Conservation (phyloP, 2,113 vertebrate genomes). For the Bujurquina vittata region DNA sequence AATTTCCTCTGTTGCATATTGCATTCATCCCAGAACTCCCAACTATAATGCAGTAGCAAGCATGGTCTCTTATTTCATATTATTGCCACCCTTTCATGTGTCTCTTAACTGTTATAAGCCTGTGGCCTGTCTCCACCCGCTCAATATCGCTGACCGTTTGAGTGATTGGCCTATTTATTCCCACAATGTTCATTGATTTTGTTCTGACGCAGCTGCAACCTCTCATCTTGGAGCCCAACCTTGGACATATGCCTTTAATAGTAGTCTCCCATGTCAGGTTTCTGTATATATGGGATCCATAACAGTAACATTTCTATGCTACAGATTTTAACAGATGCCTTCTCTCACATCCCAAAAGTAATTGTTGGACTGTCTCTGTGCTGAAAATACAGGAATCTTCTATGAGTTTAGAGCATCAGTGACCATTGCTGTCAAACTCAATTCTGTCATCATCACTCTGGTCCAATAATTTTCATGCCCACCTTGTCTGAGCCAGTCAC, state of each 20-base stretch:
- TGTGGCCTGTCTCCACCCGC: slow-evolving; percentile 46
- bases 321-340: slow-evolving; percentile 26
- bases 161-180: slow-evolving; percentile 70
- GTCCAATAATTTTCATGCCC: neutral
- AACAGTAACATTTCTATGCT: slow-evolving; percentile 34
- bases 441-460: neutral
- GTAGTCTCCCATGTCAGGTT: slow-evolving; percentile 49
- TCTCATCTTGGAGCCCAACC: slow-evolving; percentile 43
- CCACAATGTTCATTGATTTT: slow-evolving; percentile 65
- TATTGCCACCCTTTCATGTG: slow-evolving; percentile 54
- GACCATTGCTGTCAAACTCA: neutral
- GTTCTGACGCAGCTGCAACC: slow-evolving; percentile 50
- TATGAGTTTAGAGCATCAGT: neutral
- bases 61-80: slow-evolving; percentile 54
- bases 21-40: neutral
- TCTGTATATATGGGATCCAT: slow-evolving; percentile 48
- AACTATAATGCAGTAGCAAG: slow-evolving; percentile 17
- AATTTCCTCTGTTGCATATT: neutral
- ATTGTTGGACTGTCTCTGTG: neutral
- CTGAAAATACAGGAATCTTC: neutral
- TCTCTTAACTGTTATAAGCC: slow-evolving; percentile 54
- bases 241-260: slow-evolving; percentile 42
- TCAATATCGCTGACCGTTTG: slow-evolving; percentile 57
- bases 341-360: neutral
- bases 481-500: neutral